Conservation (phyloP, 2,113 vertebrate genomes). For the Ploceus nigricollis region DNA sequence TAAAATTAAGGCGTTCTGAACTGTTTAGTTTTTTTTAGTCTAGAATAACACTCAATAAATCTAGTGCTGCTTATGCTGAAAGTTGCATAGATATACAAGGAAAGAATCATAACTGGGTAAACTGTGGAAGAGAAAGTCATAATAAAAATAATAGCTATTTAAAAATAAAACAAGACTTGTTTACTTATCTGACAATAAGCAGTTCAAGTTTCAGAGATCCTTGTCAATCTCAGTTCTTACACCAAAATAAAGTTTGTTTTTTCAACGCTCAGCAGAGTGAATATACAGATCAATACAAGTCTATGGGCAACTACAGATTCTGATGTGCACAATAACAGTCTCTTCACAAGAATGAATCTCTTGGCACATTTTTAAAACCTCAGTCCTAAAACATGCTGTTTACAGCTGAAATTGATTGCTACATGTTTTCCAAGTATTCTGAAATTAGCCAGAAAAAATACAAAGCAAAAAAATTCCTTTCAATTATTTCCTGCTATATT, state of each 20-base stretch:
- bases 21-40: neutral
- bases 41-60: neutral
- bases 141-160: neutral
- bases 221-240: neutral
- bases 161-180: neutral
- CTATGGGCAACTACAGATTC: neutral
- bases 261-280: neutral
- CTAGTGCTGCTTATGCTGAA: neutral
- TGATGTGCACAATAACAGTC: neutral
- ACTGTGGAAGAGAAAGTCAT: neutral
- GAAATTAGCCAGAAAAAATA: neutral
- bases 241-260: neutral
- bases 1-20: neutral
- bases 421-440: neutral
- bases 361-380: neutral
- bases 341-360: neutral
- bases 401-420: neutral
- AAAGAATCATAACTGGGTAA: neutral
- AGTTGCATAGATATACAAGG: neutral
- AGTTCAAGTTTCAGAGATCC: neutral
- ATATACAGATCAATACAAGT: neutral
- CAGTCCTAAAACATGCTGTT: neutral
- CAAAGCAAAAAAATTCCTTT: neutral
- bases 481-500: neutral
- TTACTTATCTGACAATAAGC: neutral